Evolutionary conservation across 2,113 vertebrate genomes (phyloP).

Genomic region (Microcebus jonahi): DNA sequence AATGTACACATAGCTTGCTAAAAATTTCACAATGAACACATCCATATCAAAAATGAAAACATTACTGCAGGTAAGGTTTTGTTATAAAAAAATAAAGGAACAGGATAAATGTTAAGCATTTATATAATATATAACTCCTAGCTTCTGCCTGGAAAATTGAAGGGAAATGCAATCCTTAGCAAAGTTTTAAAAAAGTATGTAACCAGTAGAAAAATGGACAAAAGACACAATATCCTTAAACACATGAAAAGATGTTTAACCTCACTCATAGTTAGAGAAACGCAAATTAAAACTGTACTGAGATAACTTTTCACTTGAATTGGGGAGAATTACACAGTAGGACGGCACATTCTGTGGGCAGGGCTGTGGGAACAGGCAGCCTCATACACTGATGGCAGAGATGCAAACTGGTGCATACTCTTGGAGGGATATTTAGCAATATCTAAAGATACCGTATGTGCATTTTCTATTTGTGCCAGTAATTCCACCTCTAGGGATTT

Average conservation of each 20-base stretch:
- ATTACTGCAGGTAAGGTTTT: neutral
- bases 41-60: neutral
- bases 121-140: neutral
- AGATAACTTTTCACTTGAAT: neutral
- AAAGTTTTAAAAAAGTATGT: neutral
- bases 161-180: neutral
- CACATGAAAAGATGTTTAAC: neutral
- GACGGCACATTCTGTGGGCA: neutral
- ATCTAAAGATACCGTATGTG: neutral
- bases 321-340: neutral
- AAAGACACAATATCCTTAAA: neutral
- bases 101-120: neutral
- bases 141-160: neutral
- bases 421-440: neutral
- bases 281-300: neutral
- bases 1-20: neutral
- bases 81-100: neutral
- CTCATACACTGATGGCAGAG: neutral
- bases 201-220: neutral
- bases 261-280: neutral
- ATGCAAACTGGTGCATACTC: neutral
- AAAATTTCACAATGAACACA: neutral
- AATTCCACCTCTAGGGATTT: slow-evolving; percentile 11
- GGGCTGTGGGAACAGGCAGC: neutral
- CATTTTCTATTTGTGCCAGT: neutral